phyloP scores from a whole-genome alignment of 2,797 vertebrate species.

The Leptoclinus maculatus region DNA sequence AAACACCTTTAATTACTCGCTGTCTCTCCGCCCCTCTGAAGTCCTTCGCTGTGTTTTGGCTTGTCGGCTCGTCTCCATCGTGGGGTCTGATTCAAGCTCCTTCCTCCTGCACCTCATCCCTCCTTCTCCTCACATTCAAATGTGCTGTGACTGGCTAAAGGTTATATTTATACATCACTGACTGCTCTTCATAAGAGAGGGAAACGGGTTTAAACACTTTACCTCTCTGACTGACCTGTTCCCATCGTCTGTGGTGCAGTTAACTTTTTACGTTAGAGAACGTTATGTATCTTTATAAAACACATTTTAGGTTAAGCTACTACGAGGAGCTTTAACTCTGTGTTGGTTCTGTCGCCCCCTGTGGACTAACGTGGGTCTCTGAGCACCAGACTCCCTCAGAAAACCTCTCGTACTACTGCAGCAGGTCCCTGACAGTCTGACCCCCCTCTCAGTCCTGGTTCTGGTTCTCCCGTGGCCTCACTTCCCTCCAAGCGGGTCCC shows the following conservation, averaged over 20 bases:
- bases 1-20: slow-evolving; percentile 81
- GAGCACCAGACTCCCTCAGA: not conserved
- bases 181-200: not conserved
- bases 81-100: slow-evolving; percentile 58
- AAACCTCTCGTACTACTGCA: too few species aligned
- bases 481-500: too few species aligned
- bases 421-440: too few species aligned
- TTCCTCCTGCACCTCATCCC: slow-evolving; percentile 35
- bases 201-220: not conserved
- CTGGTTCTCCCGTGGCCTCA: too few species aligned
- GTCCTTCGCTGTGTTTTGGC: slow-evolving; percentile 43
- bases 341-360: not conserved
- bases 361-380: not conserved
- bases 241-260: too few species aligned
- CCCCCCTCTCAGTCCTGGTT: too few species aligned
- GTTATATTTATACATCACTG: slow-evolving; percentile 40
- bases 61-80: slow-evolving; percentile 52
- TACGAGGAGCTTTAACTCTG: too few species aligned
- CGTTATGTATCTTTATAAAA: too few species aligned
- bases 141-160: slow-evolving; percentile 37
- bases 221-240: not conserved
- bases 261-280: too few species aligned
- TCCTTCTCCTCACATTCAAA: slow-evolving; percentile 40
- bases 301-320: too few species aligned
- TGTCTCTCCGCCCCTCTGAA: slow-evolving; percentile 49